Conservation (phyloP, 2,113 vertebrate species). For the Otolemur garnettii region DNA sequence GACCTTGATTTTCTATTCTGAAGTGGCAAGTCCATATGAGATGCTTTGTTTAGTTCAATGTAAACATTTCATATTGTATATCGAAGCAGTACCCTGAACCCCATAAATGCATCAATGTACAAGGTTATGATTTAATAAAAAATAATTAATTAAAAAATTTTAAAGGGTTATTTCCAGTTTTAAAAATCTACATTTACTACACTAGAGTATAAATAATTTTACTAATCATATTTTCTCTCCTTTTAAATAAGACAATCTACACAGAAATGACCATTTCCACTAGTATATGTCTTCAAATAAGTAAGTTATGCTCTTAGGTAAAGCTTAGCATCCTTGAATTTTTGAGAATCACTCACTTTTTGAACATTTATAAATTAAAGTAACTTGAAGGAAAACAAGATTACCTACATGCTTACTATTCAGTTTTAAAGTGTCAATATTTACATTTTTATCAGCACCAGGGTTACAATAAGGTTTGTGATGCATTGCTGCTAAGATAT, state of each 20-base stretch:
- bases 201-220: neutral
- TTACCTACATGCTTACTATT: neutral
- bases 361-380: neutral
- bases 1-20: neutral
- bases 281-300: neutral
- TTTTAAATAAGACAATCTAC: neutral
- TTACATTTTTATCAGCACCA: constrained; percentile 56
- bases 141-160: no score
- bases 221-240: neutral
- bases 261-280: neutral
- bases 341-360: neutral
- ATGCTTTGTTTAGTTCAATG: no score
- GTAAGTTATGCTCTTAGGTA: neutral
- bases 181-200: neutral
- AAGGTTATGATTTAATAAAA: no score
- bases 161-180: neutral
- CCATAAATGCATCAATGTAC: no score
- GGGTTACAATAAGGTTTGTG: constrained; percentile 37
- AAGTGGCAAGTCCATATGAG: neutral
- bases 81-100: no score
- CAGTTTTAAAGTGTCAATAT: constrained; percentile 25
- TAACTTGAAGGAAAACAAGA: neutral
- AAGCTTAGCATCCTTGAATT: neutral
- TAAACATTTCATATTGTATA: no score
- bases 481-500: neutral